These are phyloP conservation scores for Phymorhynchus buccinoides DNA, from an alignment of 1,140 invertebrate genomes.

Conservation along the genomic window DNA sequence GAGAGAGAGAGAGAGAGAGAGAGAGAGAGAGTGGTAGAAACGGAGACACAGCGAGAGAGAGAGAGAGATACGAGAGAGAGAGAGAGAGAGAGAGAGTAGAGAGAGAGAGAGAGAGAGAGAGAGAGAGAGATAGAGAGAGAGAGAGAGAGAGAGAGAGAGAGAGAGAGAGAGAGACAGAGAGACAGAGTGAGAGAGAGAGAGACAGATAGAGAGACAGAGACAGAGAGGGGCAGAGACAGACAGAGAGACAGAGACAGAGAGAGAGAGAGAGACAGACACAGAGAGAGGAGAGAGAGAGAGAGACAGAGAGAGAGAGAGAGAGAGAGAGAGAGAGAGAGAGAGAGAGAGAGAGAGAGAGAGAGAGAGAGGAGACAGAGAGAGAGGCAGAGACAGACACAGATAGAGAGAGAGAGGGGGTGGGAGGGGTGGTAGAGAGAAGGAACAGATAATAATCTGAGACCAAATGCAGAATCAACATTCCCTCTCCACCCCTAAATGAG, in stretches of 20 bases:
- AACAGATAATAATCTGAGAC: no score
- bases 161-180: neutral
- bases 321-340: neutral
- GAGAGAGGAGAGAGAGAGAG: neutral
- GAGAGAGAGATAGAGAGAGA: neutral
- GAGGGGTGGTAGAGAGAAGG: neutral
- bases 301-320: neutral
- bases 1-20: constrained; percentile 28
- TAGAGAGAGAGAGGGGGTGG: no score
- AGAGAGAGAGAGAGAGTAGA: neutral
- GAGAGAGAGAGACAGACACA: neutral
- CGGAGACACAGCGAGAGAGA: neutral
- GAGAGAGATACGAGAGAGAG: neutral
- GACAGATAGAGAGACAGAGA: no score
- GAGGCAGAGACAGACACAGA: neutral
- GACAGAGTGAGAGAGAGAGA: neutral
- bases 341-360: constrained; percentile 3
- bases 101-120: neutral
- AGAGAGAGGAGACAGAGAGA: neutral
- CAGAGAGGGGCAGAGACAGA: no score
- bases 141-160: neutral
- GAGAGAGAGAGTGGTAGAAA: neutral
- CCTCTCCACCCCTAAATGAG: no score
- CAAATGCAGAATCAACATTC: no score
- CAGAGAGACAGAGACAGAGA: neutral